A percentile compares a stretch with the other conserved stretches of the same genome.
These are phyloP conservation scores for Limnephilus marmoratus DNA, from an alignment of 2,888 invertebrate genomes.

Conservation along the genomic window DNA sequence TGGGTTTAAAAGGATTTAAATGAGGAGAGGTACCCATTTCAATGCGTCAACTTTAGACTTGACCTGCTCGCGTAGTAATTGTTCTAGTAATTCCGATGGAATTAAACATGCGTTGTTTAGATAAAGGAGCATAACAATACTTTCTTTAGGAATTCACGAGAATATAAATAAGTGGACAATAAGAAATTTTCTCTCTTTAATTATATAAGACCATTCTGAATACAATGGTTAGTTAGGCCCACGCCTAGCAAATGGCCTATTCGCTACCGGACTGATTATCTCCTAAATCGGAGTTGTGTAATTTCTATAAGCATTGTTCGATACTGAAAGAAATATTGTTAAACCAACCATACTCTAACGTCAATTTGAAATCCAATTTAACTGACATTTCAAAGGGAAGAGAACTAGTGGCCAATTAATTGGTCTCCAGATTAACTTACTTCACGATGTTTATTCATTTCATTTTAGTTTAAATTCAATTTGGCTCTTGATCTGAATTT, in stretches of 20 bases:
- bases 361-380: neutral
- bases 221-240: conserved; percentile 52
- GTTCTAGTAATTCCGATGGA: neutral
- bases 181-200: conserved; percentile 13
- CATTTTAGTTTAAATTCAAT: conserved; percentile 38
- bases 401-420: conserved; percentile 34
- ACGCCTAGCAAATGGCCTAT: conserved; percentile 16
- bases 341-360: neutral
- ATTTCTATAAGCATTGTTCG: conserved; percentile 27
- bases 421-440: neutral
- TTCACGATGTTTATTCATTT: conserved; percentile 38
- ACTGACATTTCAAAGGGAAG: conserved; percentile 11
- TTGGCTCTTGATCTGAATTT: conserved; percentile 40
- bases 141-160: conserved; percentile 12
- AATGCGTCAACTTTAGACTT: neutral
- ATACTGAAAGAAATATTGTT: conserved; percentile 21
- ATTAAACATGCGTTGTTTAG: neutral
- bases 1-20: neutral
- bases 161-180: conserved; percentile 25
- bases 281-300: conserved; percentile 16
- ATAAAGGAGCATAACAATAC: neutral
- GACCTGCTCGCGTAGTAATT: conserved; percentile 21
- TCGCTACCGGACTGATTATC: conserved; percentile 13
- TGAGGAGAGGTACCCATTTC: neutral
- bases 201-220: conserved; percentile 33